These are phyloP conservation scores for Muntiacus muntjak DNA, from an alignment of 2,113 vertebrate species.

Conservation along the genomic window DNA sequence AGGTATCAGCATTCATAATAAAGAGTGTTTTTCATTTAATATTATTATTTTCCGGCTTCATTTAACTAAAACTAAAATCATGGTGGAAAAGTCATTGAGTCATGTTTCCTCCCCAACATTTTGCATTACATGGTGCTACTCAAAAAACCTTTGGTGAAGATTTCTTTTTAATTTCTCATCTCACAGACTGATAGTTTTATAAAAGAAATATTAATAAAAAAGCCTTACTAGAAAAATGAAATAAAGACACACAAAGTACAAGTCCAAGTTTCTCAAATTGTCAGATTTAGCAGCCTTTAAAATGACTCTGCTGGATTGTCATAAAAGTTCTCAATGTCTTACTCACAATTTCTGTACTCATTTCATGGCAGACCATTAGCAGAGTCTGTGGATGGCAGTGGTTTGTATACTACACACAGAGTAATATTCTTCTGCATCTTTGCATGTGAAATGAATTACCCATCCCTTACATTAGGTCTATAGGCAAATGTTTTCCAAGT, in stretches of 20 bases:
- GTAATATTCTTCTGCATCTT: background rate
- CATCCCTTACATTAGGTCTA: background rate
- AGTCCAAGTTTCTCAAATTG: background rate
- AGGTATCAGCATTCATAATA: constrained; percentile 13
- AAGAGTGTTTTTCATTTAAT: background rate
- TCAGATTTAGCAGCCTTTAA: background rate
- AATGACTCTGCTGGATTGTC: background rate
- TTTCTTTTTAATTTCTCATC: constrained; percentile 25
- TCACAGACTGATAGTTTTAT: background rate
- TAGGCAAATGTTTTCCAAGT: background rate
- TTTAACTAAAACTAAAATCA: constrained; percentile 36
- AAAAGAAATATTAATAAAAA: constrained; percentile 32
- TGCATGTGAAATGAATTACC: background rate
- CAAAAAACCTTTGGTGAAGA: background rate
- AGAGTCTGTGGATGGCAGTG: background rate
- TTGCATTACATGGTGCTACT: background rate
- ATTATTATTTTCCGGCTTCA: background rate
- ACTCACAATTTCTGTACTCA: background rate
- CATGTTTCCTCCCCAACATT: background rate
- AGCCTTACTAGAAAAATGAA: background rate
- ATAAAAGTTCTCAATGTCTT: background rate
- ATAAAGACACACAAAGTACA: background rate
- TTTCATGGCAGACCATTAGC: background rate
- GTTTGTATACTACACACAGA: rapidly evolving
- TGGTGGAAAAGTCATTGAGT: background rate